Conservation (phyloP, 2,888 invertebrate species). For the Stenurella melanura region DNA sequence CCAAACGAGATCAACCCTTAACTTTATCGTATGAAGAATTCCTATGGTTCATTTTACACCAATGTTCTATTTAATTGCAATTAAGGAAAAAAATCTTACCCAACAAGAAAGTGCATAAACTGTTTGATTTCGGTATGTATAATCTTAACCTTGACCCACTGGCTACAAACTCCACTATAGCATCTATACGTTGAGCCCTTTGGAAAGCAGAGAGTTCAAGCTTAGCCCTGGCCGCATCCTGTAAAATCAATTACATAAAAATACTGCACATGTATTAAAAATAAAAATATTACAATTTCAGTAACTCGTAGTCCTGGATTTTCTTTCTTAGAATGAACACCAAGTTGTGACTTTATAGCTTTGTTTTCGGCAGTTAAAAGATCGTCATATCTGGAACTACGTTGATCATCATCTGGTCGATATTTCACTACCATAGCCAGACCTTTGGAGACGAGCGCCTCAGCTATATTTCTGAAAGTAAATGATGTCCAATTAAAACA, state of each 20-base stretch:
- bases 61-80: too few species aligned
- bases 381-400: slow-evolving; percentile 95
- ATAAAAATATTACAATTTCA: slow-evolving; percentile 80
- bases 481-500: background rate
- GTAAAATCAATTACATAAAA: slow-evolving; percentile 45
- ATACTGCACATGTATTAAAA: background rate
- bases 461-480: slow-evolving; percentile 88
- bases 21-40: too few species aligned
- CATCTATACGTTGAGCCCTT: slow-evolving; percentile 92
- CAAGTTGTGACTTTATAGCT: slow-evolving; percentile 89
- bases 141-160: slow-evolving; percentile 95
- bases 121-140: slow-evolving; percentile 95
- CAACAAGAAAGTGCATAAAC: slow-evolving; percentile 94
- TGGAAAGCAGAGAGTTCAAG: slow-evolving; percentile 96
- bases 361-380: slow-evolving; percentile 94
- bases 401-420: slow-evolving; percentile 95
- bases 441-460: slow-evolving; percentile 94
- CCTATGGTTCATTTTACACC: background rate
- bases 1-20: too few species aligned
- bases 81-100: slow-evolving; percentile 75
- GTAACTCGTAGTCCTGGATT: slow-evolving; percentile 88
- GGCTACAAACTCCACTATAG: slow-evolving; percentile 96
- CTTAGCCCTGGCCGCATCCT: slow-evolving; percentile 89
- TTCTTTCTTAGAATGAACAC: slow-evolving; percentile 92
- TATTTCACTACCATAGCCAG: slow-evolving; percentile 94